These are phyloP conservation scores for Stichodactyla helianthus DNA, from an alignment of 64 coral and sea anemone genomes.

Conservation along the genomic window DNA sequence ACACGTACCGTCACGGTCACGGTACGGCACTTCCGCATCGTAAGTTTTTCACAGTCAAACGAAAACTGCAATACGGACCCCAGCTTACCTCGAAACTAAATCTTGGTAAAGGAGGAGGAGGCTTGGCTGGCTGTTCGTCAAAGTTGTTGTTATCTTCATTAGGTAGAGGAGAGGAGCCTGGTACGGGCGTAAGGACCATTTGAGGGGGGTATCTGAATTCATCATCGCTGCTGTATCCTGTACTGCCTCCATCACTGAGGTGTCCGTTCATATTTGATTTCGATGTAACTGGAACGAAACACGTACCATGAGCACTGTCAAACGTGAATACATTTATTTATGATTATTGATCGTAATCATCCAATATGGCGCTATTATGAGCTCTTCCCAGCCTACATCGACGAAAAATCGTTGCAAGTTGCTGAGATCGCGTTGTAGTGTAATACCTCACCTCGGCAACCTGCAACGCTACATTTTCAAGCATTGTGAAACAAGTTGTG, in stretches of 20 bases:
- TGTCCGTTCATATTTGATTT: constrained; percentile 38
- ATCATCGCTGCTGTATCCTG: constrained; percentile 81
- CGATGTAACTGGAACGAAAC: not conserved
- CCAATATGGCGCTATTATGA: too few relatives aligned
- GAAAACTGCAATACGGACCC: not conserved
- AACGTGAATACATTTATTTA: too few relatives aligned
- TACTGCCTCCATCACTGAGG: constrained; percentile 12
- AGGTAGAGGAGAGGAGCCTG: constrained; percentile 54
- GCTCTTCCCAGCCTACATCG: too few relatives aligned
- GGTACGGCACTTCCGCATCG: too few relatives aligned
- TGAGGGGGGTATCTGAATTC: constrained; percentile 82
- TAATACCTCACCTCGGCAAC: too few relatives aligned
- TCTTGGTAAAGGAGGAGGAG: constrained; percentile 53
- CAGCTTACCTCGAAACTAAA: constrained; percentile 81
- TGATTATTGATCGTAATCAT: too few relatives aligned
- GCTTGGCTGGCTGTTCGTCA: not conserved
- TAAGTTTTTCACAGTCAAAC: not conserved
- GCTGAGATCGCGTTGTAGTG: too few relatives aligned
- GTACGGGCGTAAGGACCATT: constrained; percentile 86
- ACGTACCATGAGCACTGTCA: too few relatives aligned
- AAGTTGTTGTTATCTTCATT: constrained; percentile 27
- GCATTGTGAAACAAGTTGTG: too few relatives aligned
- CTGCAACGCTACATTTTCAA: too few relatives aligned
- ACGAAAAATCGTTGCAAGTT: too few relatives aligned
- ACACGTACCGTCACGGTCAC: too few relatives aligned